Percentiles rank a stretch among this genome's conserved stretches.
Conservation (phyloP, 23 tunicate species). For the Trididemnum miniatum region DNA sequence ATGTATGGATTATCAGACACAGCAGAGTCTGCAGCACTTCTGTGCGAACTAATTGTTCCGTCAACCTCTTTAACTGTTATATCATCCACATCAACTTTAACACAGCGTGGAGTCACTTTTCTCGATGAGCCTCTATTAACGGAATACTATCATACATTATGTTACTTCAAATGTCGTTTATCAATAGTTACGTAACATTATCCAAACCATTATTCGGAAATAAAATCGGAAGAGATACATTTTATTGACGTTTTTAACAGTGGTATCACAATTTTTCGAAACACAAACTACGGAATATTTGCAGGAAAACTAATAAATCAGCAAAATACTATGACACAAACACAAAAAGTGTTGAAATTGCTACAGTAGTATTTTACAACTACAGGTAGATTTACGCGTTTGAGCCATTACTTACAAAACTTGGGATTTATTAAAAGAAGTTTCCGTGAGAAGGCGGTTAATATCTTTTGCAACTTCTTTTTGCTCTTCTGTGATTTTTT, state of each 20-base stretch:
- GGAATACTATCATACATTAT: too few relatives aligned
- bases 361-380: too few relatives aligned
- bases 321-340: too few relatives aligned
- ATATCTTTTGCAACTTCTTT: constrained; percentile 62
- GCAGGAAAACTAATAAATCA: too few relatives aligned
- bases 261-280: too few relatives aligned
- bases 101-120: not conserved
- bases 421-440: constrained; percentile 15
- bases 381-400: too few relatives aligned
- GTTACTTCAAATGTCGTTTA: not conserved
- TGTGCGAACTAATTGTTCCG: not conserved
- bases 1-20: not conserved
- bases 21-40: constrained; percentile 2
- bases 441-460: constrained; percentile 25
- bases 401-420: constrained; percentile 26
- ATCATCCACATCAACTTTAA: not conserved
- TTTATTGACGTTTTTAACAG: too few relatives aligned
- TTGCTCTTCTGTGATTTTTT: constrained; percentile 50
- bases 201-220: too few relatives aligned
- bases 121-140: not conserved
- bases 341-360: too few relatives aligned
- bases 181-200: too few relatives aligned
- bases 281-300: too few relatives aligned
- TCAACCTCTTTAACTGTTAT: constrained; percentile 4
- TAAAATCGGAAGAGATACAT: too few relatives aligned